Conservation (phyloP, 2,113 vertebrate species). For the Ranitomeya variabilis region DNA sequence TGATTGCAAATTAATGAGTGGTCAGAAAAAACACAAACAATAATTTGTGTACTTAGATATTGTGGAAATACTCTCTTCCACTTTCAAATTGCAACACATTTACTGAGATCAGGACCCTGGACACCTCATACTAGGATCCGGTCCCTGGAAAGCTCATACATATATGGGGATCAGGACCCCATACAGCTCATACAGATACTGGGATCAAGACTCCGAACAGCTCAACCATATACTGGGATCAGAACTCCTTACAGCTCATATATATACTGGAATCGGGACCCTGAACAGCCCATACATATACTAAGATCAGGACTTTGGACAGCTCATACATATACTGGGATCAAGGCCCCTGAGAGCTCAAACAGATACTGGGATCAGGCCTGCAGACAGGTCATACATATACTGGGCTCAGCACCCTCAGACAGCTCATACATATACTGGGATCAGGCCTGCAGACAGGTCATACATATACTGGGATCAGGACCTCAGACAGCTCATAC, state of each 20-base stretch:
- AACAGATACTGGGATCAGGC: background rate
- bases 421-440: too few relatives aligned
- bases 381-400: too few relatives aligned
- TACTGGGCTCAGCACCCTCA: too few relatives aligned
- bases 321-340: background rate
- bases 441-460: too few relatives aligned
- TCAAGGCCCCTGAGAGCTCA: background rate
- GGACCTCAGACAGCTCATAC: too few relatives aligned
- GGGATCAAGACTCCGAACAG: background rate
- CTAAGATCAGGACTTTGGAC: background rate
- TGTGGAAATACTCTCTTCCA: too few relatives aligned
- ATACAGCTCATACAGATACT: background rate
- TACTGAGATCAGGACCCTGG: background rate
- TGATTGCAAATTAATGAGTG: constrained; percentile 6
- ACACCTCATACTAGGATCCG: background rate
- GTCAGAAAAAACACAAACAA: background rate
- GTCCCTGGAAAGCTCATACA: background rate
- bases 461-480: too few relatives aligned
- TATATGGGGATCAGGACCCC: background rate
- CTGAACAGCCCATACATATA: background rate
- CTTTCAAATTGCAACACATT: background rate
- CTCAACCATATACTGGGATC: background rate
- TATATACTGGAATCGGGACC: background rate
- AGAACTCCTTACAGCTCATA: background rate
- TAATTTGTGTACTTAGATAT: too few relatives aligned